Percentiles rank a stretch among this genome's conserved stretches.
These are phyloP conservation scores for Homarus gammarus DNA, from an alignment of 2,888 invertebrate species.

Conservation along the genomic window DNA sequence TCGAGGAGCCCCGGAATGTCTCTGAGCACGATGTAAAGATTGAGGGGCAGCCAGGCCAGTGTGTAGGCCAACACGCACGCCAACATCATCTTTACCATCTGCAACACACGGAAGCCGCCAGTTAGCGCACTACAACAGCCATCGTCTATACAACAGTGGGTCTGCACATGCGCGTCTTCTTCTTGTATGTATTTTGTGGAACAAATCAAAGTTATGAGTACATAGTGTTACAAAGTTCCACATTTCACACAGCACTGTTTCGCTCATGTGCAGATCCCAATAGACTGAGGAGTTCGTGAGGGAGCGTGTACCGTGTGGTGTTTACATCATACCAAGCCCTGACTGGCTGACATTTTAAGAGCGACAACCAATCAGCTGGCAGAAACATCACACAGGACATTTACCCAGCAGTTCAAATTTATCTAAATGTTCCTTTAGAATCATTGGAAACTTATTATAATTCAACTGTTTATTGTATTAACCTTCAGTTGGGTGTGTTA, in stretches of 20 bases:
- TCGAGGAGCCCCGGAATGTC: slow-evolving; percentile 53
- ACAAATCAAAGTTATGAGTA: no score
- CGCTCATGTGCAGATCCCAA: not conserved
- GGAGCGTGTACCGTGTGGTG: slow-evolving; percentile 13
- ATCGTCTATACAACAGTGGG: not conserved
- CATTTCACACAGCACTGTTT: no score
- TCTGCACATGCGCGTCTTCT: not conserved
- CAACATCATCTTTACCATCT: slow-evolving; percentile 82
- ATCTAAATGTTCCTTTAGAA: not conserved
- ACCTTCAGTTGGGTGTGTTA: no score
- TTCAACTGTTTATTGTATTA: no score
- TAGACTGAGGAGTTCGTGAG: not conserved
- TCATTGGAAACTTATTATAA: no score
- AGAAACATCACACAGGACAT: slow-evolving; percentile 9
- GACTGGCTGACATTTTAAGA: not conserved
- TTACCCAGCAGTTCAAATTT: not conserved
- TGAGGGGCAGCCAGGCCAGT: slow-evolving; percentile 81
- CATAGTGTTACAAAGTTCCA: no score
- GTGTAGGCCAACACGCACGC: slow-evolving; percentile 80
- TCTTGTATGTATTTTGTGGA: no score
- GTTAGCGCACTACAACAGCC: not conserved
- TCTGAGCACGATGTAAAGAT: slow-evolving; percentile 74
- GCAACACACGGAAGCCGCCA: slow-evolving; percentile 62
- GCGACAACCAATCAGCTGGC: slow-evolving; percentile 16
- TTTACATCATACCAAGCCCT: not conserved